Evolutionary conservation across 2,888 invertebrate genomes (phyloP), one percentile per base, ranked within the genome.

Genomic region (Hyles lineata): DNA sequence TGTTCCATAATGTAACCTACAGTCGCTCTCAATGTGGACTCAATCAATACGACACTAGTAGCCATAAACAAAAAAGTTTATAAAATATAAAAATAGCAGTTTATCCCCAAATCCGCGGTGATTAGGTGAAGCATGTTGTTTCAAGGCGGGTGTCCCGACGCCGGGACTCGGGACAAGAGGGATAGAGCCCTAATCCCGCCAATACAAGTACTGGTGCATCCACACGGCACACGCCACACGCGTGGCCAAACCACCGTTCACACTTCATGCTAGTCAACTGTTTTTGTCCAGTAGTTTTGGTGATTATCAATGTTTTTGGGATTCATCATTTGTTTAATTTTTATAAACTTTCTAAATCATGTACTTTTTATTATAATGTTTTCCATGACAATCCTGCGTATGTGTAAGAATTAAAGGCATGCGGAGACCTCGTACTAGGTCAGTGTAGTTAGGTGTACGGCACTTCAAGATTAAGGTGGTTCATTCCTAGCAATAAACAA

Each of bases 81-180:
- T 67, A 17, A 50, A 67, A 17, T 67, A 50, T 17, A 25, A 67
- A 50, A 67, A 67, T 67, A 23, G 4, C n/a, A 1, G 21, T 15
- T 67, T 71, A 72, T 69, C 43, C 43, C 4, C 60, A 58, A 73
- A 72, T 74, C 74, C 67, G 43, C 43, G 59, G 50, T 67, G 60
- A 74, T 74, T 73, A 52, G 70, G 32, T 11, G 25, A 15, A 15
- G 55, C 19, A 32, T 70, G 58, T 70, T 67, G 50, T 67, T 67
- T 50, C 15, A 67, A 21, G 50, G 43, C 63, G 63, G 43, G 35
- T 21, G 23, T 43, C 21, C 35, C 21, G n/a, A 21, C 63, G 63
- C 11, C 35, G 43, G 43, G 43, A 15, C 43, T 2, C 43, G 43
- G n/a, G 63, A 19, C 63, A 5, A 43, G 25, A 25, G 70, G 58